Evolutionary conservation across 2,797 vertebrate species (phyloP).

Genomic region (Falco novaeseelandiae): DNA sequence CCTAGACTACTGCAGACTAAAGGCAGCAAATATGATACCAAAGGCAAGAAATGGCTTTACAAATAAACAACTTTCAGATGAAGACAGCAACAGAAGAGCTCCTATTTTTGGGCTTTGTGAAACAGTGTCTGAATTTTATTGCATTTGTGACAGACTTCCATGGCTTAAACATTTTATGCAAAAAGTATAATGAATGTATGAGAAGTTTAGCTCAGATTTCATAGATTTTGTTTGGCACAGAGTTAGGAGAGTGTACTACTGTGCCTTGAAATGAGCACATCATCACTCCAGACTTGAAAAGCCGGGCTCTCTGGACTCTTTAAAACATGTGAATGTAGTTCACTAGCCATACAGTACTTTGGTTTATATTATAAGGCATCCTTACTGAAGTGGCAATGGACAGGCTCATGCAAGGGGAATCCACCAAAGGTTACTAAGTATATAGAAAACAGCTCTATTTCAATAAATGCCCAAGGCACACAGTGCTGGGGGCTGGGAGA

Average conservation of each 20-base stretch:
- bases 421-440: neutral
- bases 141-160: neutral
- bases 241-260: neutral
- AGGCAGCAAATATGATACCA: neutral
- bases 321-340: neutral
- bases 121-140: neutral
- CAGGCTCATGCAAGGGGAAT: neutral
- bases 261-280: neutral
- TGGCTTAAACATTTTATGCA: neutral
- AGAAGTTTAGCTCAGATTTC: neutral
- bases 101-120: neutral
- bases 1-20: neutral
- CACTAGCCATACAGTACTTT: neutral
- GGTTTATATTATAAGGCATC: neutral
- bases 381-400: neutral
- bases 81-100: neutral
- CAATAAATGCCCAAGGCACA: neutral
- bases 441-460: neutral
- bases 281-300: neutral
- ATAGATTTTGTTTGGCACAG: neutral
- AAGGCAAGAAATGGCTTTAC: neutral
- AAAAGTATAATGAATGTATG: neutral
- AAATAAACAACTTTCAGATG: neutral
- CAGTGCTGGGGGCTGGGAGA: neutral
- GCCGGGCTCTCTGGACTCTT: neutral